phyloP scores from a whole-genome alignment of 2,888 invertebrate genomes.

The Cheilosia variabilis region DNA sequence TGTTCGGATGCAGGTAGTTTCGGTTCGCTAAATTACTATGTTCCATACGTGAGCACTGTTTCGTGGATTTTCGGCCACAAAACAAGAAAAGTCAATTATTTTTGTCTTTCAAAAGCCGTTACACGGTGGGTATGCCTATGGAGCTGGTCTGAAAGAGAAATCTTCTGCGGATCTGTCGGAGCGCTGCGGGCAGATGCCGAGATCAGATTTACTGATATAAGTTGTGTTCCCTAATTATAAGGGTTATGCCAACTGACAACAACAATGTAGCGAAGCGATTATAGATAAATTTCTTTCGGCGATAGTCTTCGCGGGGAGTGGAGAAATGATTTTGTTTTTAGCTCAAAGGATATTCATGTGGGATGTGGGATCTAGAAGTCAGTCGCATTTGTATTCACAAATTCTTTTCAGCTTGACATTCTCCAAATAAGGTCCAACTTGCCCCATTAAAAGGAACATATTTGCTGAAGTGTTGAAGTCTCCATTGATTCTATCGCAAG shows the following conservation, averaged over 20 bases:
- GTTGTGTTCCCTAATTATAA: conserved; percentile 57
- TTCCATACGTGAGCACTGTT: conserved; percentile 66
- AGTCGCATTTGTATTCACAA: too few species aligned
- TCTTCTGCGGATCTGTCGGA: conserved; percentile 7
- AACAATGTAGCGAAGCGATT: not conserved
- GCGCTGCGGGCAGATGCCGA: conserved; percentile 23
- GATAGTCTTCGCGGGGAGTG: too few species aligned
- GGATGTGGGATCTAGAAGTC: too few species aligned
- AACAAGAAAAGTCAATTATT: conserved; percentile 74
- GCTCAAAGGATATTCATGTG: too few species aligned
- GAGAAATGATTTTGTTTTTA: too few species aligned
- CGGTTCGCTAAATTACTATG: conserved; percentile 57
- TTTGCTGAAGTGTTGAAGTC: too few species aligned
- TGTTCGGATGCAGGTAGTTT: conserved; percentile 23
- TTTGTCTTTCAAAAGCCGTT: conserved; percentile 35
- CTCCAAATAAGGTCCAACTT: too few species aligned
- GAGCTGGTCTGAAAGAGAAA: conserved; percentile 42
- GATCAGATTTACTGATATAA: conserved; percentile 47
- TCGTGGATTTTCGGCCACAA: conserved; percentile 46
- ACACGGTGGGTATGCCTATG: not conserved
- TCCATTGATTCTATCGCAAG: too few species aligned
- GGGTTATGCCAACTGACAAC: conserved; percentile 25
- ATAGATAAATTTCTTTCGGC: not conserved
- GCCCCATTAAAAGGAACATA: too few species aligned
- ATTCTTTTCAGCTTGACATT: too few species aligned